Evolutionary conservation across 2,113 vertebrate genomes (phyloP), one percentile per base, ranked within the genome.

Genomic region (Hippopotamus amphibius): DNA sequence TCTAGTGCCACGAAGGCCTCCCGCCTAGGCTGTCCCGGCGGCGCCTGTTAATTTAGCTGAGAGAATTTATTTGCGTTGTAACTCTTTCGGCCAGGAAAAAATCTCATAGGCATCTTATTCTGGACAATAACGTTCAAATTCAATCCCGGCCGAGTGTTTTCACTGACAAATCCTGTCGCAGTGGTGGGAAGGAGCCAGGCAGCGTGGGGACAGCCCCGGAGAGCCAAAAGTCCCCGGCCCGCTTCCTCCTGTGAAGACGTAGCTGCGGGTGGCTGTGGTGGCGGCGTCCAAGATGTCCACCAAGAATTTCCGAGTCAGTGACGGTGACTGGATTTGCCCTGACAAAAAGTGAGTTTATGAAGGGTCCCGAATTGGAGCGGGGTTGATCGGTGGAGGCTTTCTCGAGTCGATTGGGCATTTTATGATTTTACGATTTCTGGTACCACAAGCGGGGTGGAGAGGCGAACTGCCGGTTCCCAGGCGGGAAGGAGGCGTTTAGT

Each of bases 221-320:
- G 46, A 17, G 85, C 79, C 30, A 46, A 65, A 96, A 83, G 96
- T 5, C 96, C 82, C 90, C 19, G 53, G 89, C 81, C 80, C 84
- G 76, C 63, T 93, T 81, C 16, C 95, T 46, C 65, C 66, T 0
- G 92, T 50, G 86, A 93, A 94, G 93, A 96, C 96, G 95, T 92
- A 85, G 65, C 57, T 46, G 91, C 46, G 61, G 88, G 22, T 69
- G 96, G 61, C 80, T 88, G 97, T 80, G 96, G 88, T 80, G 28
- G 21, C 15, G 50, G 69, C 28, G 95, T 90, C 37, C 95, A 98
- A 98, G 95, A 99, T 99, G 99, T 99, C 99, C 94, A 99, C 99
- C 30, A 99, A 99, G 99, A 99, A 99, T 99, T 99, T 99, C 98
- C 99, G 99, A 96, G 99, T 99, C 26, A 99, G 99, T 98, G 99